A percentile compares a stretch with the other conserved stretches of the same genome.
Evolutionary conservation across 2,888 invertebrate genomes (phyloP).

Genomic region (Uloborus plumipes): DNA sequence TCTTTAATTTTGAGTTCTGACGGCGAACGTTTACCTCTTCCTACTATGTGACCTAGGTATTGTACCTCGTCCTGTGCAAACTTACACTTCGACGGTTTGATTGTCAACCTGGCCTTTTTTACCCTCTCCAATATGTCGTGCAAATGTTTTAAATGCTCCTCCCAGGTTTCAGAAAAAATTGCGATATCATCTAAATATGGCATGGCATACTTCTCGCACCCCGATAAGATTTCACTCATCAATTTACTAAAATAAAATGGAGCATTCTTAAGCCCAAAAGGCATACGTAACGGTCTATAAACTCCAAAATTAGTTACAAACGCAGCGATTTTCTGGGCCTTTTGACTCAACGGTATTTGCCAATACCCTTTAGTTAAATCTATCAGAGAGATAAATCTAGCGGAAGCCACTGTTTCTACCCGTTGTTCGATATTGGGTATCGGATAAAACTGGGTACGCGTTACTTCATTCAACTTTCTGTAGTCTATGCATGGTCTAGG

Average conservation of each 20-base stretch:
- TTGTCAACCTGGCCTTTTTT: neutral
- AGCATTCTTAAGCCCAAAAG: neutral
- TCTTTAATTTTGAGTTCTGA: too few species aligned
- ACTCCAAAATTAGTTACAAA: neutral
- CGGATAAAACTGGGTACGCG: neutral
- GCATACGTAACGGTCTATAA: neutral
- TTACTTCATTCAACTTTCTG: neutral
- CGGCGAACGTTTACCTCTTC: neutral
- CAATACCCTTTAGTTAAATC: neutral
- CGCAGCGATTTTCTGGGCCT: neutral
- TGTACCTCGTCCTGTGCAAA: conserved; percentile 20
- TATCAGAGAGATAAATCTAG: neutral
- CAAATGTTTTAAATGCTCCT: conserved; percentile 29
- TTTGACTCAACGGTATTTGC: neutral
- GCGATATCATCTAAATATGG: conserved; percentile 13
- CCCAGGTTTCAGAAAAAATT: conserved; percentile 27
- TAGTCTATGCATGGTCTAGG: neutral
- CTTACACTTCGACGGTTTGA: conserved; percentile 28
- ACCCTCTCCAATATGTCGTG: neutral
- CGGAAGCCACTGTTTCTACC: neutral
- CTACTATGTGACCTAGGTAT: conserved; percentile 29
- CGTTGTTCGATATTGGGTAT: conserved; percentile 1
- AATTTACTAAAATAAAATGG: too few species aligned
- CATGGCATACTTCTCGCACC: neutral
- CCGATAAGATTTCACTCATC: neutral